Evolutionary conservation across 2,888 invertebrate species (phyloP), one percentile per base, ranked within the genome.

Genomic region (Cosmia pyralina): DNA sequence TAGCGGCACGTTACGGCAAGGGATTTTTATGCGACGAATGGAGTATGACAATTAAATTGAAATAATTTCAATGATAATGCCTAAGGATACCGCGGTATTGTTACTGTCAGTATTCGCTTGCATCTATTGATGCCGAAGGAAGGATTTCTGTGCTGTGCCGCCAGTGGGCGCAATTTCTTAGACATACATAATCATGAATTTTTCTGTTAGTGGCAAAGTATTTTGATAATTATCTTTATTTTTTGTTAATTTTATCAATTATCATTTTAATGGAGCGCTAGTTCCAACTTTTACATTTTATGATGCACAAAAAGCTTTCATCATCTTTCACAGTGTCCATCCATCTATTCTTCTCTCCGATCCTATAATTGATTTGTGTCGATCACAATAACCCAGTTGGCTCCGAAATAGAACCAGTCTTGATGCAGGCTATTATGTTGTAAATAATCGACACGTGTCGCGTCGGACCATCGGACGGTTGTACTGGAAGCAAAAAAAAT

Each of bases 391-490:
- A 84, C 84, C 77, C 64, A 84, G 72, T 76, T 81, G 66, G 50
- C 55, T 71, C 52, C 19, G 58, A 84, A 81, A 84, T 81, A 84
- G 81, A 55, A 19, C 11, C 7, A 73, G 77, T 81, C 79, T 84
- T 78, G 75, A 81, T 87, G 82, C 74, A 78, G 67, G 79, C 84
- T 83, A 86, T 86, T 88, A 86, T 83, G 85, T 89, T 88, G 82
- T 79, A 88, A 88, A 91, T 91, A 90, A 89, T 82, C 77, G 81
- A 66, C 90, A 88, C 91, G 89, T 91, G 90, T 86, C 88, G 77
- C 72, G 44, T 22, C 28, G 1, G 62, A 15, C 52, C 2, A 57
- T n/a, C 28, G 7, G 55, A 2, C 44, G 15, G 53, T 8, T 48
- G 67, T 82, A 85, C 69, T 68, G 62, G 13, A 3, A 2, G 62